Base-by-base conservation (phyloP, 2,113 vertebrate genomes). In the Xerus inauris region DNA sequence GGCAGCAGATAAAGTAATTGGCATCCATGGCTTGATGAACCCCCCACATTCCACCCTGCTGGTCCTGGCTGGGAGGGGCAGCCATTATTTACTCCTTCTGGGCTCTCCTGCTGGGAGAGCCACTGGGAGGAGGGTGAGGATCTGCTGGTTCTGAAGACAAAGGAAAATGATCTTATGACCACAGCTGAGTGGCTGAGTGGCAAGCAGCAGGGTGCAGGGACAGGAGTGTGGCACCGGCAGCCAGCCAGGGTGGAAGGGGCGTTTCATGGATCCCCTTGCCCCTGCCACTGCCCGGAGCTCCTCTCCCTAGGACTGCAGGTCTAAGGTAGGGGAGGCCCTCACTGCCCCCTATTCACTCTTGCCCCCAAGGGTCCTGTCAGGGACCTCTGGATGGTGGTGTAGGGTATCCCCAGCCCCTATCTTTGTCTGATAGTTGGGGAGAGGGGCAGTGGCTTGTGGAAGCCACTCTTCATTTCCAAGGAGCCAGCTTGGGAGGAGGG, bases 61-160 rank as follows among this genome's bases (percentile, higher is more conserved):
- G 97, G 95, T 97, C 97, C 87, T 93, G 97, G 79, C 96, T 83
- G 97, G 97, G 90, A 97, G 96, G 98, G 97, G 97, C 62, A 96
- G 98, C 98, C 98, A 97, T 98, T 98, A 98, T 98, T 98, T 98
- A 96, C 98, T 98, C 96, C 97, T 98, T 96, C 94, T 85, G 96
- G 82, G 94, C 97, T 96, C 97, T 98, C 98, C 98, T 98, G 97
- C 97, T 77, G 97, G 96, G 97, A 97, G 98, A 97, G 97, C 98
- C 96, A 81, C 91, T 57, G 97, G 97, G 97, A 98, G 89, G 97
- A 97, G 95, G 91, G 90, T 94, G 95, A 98, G 96, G 96, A 88
- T 96, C 97, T 97, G 4, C 2, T 45, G 95, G 97, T 97, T 97
- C 95, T 97, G 30, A 95, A 98, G 97, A 98, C 98, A 98, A 98